Percentiles rank a stretch among this genome's conserved stretches.
Conservation (phyloP, 1,140 invertebrate species). For the Vanessa atalanta region DNA sequence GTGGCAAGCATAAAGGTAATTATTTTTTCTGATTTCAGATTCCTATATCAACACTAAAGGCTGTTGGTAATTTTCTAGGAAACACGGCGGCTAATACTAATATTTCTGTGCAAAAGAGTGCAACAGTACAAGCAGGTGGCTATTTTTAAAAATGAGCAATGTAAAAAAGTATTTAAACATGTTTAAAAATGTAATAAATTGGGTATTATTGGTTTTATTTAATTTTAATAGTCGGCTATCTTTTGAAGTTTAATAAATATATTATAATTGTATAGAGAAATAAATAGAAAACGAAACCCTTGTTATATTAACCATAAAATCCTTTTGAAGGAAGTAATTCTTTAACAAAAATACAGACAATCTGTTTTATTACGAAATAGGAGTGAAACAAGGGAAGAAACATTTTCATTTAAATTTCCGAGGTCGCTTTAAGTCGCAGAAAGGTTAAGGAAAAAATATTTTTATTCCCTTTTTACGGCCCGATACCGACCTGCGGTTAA, state of each 20-base stretch:
- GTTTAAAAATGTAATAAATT: constrained; percentile 1
- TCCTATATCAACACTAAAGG: constrained; percentile 69
- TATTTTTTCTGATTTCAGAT: constrained; percentile 55
- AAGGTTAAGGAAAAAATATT: constrained; percentile 31
- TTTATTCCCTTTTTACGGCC: constrained; percentile 34
- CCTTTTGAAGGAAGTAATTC: background rate
- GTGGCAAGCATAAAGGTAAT: background rate
- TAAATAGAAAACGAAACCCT: constrained; percentile 2
- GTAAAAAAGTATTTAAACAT: background rate
- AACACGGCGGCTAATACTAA: constrained; percentile 67
- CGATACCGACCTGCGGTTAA: constrained; percentile 40
- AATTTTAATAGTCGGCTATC: background rate
- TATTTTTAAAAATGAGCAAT: constrained; percentile 34
- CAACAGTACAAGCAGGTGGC: constrained; percentile 65
- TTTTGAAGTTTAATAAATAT: background rate
- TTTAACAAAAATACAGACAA: constrained; percentile 13
- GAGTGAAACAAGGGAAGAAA: constrained; percentile 23
- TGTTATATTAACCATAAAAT: constrained; percentile 11
- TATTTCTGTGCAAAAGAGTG: constrained; percentile 68
- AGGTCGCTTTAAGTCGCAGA: constrained; percentile 20
- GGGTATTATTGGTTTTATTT: constrained; percentile 11
- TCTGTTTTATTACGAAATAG: constrained; percentile 22
- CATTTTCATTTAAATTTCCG: constrained; percentile 19
- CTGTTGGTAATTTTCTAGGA: constrained; percentile 65
- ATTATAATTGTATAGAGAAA: background rate